phyloP scores from a whole-genome alignment of 2,888 invertebrate genomes.

The Sphaerophoria rueppellii region DNA sequence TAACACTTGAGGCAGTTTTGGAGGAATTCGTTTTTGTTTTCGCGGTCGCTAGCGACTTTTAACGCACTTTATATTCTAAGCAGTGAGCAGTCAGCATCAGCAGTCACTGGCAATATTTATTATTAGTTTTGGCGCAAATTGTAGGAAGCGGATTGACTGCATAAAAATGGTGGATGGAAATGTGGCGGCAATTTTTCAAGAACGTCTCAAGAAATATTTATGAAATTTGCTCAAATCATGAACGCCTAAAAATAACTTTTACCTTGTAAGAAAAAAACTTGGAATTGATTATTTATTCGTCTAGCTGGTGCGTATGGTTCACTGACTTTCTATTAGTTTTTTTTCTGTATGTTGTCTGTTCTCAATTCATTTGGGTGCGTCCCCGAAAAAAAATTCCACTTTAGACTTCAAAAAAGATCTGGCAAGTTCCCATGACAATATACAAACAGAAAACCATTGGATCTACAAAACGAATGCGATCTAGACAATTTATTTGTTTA shows the following conservation, averaged over 20 bases:
- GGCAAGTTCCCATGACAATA: conserved; percentile 54
- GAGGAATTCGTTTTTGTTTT: too few species aligned
- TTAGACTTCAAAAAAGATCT: conserved; percentile 26
- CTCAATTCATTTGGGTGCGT: conserved; percentile 26
- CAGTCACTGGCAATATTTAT: background rate
- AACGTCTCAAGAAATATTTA: too few species aligned
- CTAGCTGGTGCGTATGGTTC: too few species aligned
- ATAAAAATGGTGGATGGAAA: too few species aligned
- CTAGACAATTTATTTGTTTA: conserved; percentile 7
- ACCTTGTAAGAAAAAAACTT: too few species aligned
- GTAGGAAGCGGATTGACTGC: too few species aligned
- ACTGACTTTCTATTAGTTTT: too few species aligned
- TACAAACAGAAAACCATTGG: background rate
- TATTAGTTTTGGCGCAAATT: conserved; percentile 25
- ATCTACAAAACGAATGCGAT: conserved; percentile 7
- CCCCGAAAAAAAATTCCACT: conserved; percentile 38
- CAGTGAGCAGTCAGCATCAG: background rate
- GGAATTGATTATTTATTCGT: too few species aligned
- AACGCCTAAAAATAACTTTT: too few species aligned
- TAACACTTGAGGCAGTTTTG: conserved; percentile 65
- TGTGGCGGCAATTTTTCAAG: too few species aligned
- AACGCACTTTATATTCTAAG: conserved; percentile 7
- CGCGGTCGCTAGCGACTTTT: background rate
- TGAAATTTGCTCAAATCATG: too few species aligned
- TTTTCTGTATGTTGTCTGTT: too few species aligned